Evolutionary conservation across 1,140 invertebrate genomes (phyloP), one percentile per base, ranked within the genome.

Genomic region (fruit fly (Drosophila melanogaster)): DNA sequence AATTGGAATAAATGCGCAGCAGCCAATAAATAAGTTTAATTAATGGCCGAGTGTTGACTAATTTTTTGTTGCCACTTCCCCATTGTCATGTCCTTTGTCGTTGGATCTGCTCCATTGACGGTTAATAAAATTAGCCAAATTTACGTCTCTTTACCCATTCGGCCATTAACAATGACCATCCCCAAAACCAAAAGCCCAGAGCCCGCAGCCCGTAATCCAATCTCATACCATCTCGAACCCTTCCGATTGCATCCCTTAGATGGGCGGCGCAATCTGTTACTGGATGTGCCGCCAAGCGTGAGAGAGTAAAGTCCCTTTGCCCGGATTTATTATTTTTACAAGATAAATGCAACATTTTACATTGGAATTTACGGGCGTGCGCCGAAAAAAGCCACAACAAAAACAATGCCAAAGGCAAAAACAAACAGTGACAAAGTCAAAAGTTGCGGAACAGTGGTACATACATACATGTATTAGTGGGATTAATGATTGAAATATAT

Each of bases 21-120:
- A 81, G 79, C 53, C 80, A 90, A 91, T 91, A 91, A 90, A 91
- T 91, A 91, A 91, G 91, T 90, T 90, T 81, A 83, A 91, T 84
- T 81, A 86, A 91, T 90, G 86, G 54, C 72, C 57, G 51, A 47
- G 51, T 55, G 60, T 59, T 49, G 60, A 62, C 56, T 70, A 73
- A 66, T 74, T 79, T 79, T 73, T 56, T 79, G 35, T 30, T 22
- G 24, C 33, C 30, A 11, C 15, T 46, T 47, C 15, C 43, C 37
- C 41, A 8, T 33, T 50, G 12, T 38, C 6, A 15, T 33, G 15
- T n/a, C 26, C 35, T 35, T 30, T 59, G 58, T 53, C 19, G 17
- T 51, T 57, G 37, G 4, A 3, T 14, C 30, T 67, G 54, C 33
- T 47, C 7, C 41, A 77, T 76, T 58, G 76, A 69, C 76, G 66